Percentiles rank a stretch among this genome's conserved stretches.
phyloP scores from a whole-genome alignment of 1,140 invertebrate genomes.

The Drosophila varians region DNA sequence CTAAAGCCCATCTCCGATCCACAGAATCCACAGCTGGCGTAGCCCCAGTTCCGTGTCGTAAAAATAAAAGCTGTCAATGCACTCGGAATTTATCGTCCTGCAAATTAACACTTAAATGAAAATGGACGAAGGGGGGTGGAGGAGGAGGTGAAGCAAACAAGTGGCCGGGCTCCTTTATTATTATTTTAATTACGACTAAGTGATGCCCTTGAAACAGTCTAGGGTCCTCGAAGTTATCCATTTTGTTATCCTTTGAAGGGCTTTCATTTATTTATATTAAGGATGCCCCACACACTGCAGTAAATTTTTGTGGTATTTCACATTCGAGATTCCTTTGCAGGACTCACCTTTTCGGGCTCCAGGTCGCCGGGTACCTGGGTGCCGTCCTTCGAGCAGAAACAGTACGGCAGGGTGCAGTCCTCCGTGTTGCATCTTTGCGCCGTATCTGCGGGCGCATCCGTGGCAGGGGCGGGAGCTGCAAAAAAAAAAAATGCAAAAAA shows the following conservation, averaged over 20 bases:
- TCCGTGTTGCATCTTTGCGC: conserved; percentile 91
- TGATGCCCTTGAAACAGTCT: not conserved
- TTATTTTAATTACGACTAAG: not conserved
- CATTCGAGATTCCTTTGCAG: too few species aligned
- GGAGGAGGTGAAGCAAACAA: conserved; percentile 9
- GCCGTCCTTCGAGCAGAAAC: conserved; percentile 96
- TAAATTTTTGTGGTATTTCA: too few species aligned
- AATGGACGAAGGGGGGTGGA: conserved; percentile 3
- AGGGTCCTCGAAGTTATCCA: too few species aligned
- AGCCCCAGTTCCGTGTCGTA: conserved; percentile 53
- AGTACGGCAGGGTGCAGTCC: conserved; percentile 93
- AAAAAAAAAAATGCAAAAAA: not conserved
- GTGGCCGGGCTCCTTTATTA: not conserved
- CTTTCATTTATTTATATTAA: not conserved
- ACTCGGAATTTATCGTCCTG: conserved; percentile 72
- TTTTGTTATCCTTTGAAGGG: not conserved
- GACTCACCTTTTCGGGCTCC: conserved; percentile 90
- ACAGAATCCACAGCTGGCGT: conserved; percentile 49
- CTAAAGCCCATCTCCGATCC: conserved; percentile 10
- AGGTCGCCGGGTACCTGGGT: conserved; percentile 93
- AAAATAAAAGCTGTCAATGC: conserved; percentile 81
- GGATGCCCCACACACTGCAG: too few species aligned
- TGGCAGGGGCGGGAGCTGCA: conserved; percentile 90
- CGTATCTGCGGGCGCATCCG: conserved; percentile 90
- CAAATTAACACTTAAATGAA: conserved; percentile 78